Conservation (phyloP, 1,140 invertebrate species). For the Drosophila asahinai region DNA sequence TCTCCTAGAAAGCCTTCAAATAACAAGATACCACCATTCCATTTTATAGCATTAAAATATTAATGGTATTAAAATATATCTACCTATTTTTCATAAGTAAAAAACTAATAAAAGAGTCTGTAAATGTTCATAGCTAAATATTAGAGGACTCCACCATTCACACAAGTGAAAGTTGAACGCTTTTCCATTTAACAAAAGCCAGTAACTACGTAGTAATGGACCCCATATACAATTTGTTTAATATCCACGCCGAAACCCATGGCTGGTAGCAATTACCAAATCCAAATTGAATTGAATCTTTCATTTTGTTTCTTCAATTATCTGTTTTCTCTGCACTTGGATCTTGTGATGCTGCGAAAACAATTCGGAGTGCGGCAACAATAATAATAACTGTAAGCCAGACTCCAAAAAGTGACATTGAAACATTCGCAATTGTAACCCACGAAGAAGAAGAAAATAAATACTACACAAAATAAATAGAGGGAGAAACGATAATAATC, state of each 20-base stretch:
- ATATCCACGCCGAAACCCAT: slow-evolving; percentile 8
- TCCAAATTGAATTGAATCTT: slow-evolving; percentile 30
- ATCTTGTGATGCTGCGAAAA: slow-evolving; percentile 41
- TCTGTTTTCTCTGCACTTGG: slow-evolving; percentile 53
- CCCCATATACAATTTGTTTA: slow-evolving; percentile 1
- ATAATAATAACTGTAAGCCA: slow-evolving; percentile 18
- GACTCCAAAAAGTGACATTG: slow-evolving; percentile 35
- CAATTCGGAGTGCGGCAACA: slow-evolving; percentile 22
- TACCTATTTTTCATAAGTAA: neutral
- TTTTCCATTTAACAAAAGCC: neutral
- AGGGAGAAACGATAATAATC: slow-evolving; percentile 36
- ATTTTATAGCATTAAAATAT: too few relatives aligned
- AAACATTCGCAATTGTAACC: slow-evolving; percentile 44
- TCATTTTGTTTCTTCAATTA: slow-evolving; percentile 33
- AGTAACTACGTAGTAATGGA: slow-evolving; percentile 1
- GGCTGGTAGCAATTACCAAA: slow-evolving; percentile 29
- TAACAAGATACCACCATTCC: too few relatives aligned
- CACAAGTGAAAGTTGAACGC: slow-evolving; percentile 10
- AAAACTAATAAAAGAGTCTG: neutral
- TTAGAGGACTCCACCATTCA: neutral
- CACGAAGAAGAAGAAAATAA: slow-evolving; percentile 27
- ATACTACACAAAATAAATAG: neutral
- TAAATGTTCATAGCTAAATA: neutral
- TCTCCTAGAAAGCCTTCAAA: too few relatives aligned
- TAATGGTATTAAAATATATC: neutral